Base-by-base conservation (phyloP, 2,888 invertebrate species). In the Idaea aversata region DNA sequence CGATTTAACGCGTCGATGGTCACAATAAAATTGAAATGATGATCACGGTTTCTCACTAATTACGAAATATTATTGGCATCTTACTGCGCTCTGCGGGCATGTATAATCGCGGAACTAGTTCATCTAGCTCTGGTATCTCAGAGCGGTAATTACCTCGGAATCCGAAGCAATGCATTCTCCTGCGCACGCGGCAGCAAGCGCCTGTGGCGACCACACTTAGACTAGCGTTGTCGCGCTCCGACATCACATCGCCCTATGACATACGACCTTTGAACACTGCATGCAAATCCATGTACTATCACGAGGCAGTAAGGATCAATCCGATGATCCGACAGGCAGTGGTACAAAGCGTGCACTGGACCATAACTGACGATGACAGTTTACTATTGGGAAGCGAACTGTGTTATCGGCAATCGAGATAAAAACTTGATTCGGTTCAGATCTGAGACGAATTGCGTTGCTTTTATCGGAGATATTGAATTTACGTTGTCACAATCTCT, bases 161-260 rank as follows among this genome's bases (percentile, higher is more conserved):
- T 82, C 91, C 91, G 73, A 93, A 93, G 79, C 93, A 93, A 86
- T 90, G 91, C 90, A 93, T 92, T 75, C 86, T 91, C 61, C 91
- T 78, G 72, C 92, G 91, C 86, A 88, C 86, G 79, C 91, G 91
- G 76, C 92, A 92, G 76, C 92, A 93, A 59, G 88, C 84, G 75
- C 88, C 86, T 68, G 72, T 80, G 69, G 82, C 83, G 68, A 79
- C 83, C 74, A 87, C 85, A 75, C 85, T 87, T 69, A 87, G 78
- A 86, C 90, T 91, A 77, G 74, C 77, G 77, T 79, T 86, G 83
- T 92, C 92, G 75, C 87, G 83, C 75, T 90, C 91, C 75, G 90
- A 88, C 92, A 91, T 91, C 75, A 80, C 82, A 77, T 72, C 72
- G 81, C 80, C 81, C 86, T 84, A 78, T 83, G 84, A 86, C 85